phyloP scores from a whole-genome alignment of 2,113 vertebrate species.

The Plecotus auritus region DNA sequence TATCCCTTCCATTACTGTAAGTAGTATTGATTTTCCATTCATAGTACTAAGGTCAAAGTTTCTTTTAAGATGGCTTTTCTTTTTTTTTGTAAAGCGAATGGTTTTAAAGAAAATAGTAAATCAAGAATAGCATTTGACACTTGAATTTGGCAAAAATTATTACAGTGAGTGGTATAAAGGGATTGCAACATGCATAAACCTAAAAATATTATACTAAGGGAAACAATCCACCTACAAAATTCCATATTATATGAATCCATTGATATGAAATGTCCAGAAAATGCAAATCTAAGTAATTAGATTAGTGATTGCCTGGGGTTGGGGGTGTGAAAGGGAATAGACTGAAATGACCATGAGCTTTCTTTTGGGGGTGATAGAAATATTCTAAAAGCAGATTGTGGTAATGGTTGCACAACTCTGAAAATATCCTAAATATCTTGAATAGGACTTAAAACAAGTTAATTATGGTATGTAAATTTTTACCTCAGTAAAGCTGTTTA shows the following conservation, averaged over 20 bases:
- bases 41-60: not conserved
- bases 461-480: not conserved
- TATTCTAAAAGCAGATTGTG: not conserved
- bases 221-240: not conserved
- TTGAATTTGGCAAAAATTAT: not conserved
- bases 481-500: not conserved
- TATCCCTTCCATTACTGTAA: not conserved
- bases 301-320: not conserved
- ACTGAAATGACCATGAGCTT: not conserved
- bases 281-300: not conserved
- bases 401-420: accelerated
- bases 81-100: not conserved
- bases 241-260: not conserved
- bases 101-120: not conserved
- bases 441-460: not conserved
- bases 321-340: too few species aligned
- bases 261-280: not conserved
- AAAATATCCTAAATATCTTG: not conserved
- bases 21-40: not conserved
- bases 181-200: not conserved
- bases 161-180: not conserved
- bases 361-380: not conserved
- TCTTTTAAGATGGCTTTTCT: not conserved
- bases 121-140: not conserved
- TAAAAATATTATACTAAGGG: not conserved